Evolutionary conservation across 2,113 vertebrate species (phyloP), one percentile per base, ranked within the genome.

Genomic region (Engystomops pustulosus): DNA sequence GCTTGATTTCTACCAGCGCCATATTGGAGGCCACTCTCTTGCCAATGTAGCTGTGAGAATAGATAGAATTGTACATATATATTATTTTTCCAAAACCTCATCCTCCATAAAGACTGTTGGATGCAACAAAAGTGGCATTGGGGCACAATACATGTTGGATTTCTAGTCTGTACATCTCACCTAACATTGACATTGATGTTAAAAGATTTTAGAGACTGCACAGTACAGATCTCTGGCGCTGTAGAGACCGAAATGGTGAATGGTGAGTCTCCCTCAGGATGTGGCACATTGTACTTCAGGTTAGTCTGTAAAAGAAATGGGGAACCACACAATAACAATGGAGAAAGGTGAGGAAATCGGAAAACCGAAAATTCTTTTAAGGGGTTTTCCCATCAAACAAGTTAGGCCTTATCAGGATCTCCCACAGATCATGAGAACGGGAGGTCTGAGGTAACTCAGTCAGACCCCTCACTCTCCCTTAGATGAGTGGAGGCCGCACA

Each of bases 1-100:
- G 88, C 72, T 93, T 95, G 86, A 94, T 87, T 77, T 94, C 92
- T 0, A 95, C 86, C 90, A 96, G 91, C 23, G 92, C 92, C 95
- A 95, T 95, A 91, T 96, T 96, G 18, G 94, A 94, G 86, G 90
- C 80, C 0, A 86, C 83, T 67, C 93, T 90, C 4, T 87, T 72
- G 30, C 93, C 94, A 0, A 84, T 90, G 89, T 95, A 95, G 85
- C 90, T 91, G 84, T 41, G 6, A 65, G 8, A 20, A n/a, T 49
- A 88, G 80, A 67, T 36, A 15, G 0, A 23, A 36, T 10, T 20
- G 4, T 20, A 32, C 47, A 47, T 2, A 74, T 27, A 44, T 15
- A n/a, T 9, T 38, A n/a, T n/a, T n/a, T n/a, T n/a, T n/a, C n/a
- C n/a, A n/a, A n/a, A n/a, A n/a, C n/a, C n/a, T n/a, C n/a, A n/a